Evolutionary conservation across 2,797 vertebrate genomes (phyloP), one percentile per base, ranked within the genome.

Genomic region (Emys orbicularis): DNA sequence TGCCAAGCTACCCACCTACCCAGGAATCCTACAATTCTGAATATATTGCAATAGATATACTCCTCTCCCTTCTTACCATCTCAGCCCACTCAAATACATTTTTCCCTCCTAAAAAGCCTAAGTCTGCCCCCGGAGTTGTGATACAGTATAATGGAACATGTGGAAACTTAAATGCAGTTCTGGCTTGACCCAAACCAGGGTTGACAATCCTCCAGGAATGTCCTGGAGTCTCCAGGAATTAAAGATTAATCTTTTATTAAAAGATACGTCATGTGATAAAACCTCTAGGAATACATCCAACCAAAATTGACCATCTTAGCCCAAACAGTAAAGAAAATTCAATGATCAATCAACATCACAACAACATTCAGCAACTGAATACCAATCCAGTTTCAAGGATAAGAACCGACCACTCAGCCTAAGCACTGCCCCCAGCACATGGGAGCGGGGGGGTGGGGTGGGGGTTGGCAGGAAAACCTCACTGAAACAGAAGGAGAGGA

Each of bases 361-460:
- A 61, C 31, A 65, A 68, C 34, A 37, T 68, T 68, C 34, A 68
- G 31, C 29, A 61, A 34, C 3, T 34, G 31, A 61, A 34, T 31
- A 61, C 59, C 31, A n/a, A 68, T 18, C 61, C 34, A 68, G 34
- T 68, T 37, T 21, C 34, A 65, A 65, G 65, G n/a, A 41, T 41
- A 41, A 72, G n/a, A 72, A 72, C n/a, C 19, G 12, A 34, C 16
- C 16, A 72, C 19, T 72, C n/a, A 72, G n/a, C 65, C 10, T 41
- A 25, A 41, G 21, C n/a, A 5, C 16, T n/a, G 18, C 8, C 34
- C 16, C 21, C 37, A 41, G 21, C 37, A 41, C n/a, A 37, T 10
- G 2, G n/a, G n/a, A 13, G n/a, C 3, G 8, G 37, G 18, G 15
- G 6, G n/a, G 16, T 41, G 8, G 65, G 15, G 19, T 34, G 4